phyloP scores from a whole-genome alignment of 2,888 invertebrate genomes.

The Drosophila peninsularis region DNA sequence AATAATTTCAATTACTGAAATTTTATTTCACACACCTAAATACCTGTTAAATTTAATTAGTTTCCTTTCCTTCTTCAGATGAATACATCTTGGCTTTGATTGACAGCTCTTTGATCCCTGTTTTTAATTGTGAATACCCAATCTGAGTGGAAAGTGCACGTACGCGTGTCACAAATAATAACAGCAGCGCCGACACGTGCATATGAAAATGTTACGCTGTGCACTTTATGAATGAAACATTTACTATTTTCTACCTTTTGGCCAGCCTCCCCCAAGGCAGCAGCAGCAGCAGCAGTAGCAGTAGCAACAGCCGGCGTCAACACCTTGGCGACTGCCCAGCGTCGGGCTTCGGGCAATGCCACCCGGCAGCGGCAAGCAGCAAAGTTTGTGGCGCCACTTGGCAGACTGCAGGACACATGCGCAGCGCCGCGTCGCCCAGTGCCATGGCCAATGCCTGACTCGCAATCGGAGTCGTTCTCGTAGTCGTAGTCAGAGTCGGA shows the following conservation, averaged over 20 bases:
- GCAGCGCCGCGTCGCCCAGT: constrained; percentile 70
- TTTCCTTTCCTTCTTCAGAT: not conserved
- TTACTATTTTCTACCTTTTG: constrained; percentile 50
- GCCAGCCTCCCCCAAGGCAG: constrained; percentile 13
- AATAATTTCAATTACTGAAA: not conserved
- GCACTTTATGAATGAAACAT: constrained; percentile 72
- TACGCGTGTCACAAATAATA: not conserved
- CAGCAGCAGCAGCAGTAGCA: constrained; percentile 4
- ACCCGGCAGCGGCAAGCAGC: constrained; percentile 3
- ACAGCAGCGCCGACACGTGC: constrained; percentile 49
- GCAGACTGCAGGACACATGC: constrained; percentile 71
- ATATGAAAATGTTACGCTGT: constrained; percentile 54
- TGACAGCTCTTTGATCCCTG: not conserved
- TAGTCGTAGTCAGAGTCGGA: constrained; percentile 4
- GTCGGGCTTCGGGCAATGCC: constrained; percentile 17
- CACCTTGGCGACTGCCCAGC: constrained; percentile 50
- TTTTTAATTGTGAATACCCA: not conserved
- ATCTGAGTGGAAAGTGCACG: not conserved
- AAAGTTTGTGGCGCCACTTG: constrained; percentile 39
- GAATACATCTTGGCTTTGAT: not conserved
- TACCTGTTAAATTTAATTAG: not conserved
- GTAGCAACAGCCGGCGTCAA: constrained; percentile 25
- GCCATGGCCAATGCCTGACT: constrained; percentile 21
- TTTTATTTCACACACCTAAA: not conserved
- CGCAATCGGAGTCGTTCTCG: constrained; percentile 10